Conservation (phyloP, 2,888 invertebrate genomes). For the Caenorhabditis angaria region DNA sequence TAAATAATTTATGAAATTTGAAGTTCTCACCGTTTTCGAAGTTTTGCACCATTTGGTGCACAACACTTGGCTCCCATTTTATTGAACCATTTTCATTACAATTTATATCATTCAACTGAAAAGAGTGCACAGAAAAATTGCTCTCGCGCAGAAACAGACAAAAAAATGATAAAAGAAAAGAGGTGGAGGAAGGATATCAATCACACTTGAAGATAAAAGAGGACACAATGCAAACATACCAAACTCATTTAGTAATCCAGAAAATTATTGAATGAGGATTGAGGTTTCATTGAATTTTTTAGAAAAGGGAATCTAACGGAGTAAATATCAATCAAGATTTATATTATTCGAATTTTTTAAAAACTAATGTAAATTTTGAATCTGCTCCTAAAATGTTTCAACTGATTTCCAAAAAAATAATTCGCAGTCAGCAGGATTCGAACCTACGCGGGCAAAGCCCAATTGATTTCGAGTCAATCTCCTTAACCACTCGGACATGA, state of each 20-base stretch:
- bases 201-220: conserved; percentile 4
- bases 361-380: too few species aligned
- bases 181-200: conserved; percentile 1
- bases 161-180: conserved; percentile 7
- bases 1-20: not conserved
- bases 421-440: conserved; percentile 66
- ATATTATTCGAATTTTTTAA: too few species aligned
- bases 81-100: not conserved
- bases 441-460: conserved; percentile 69
- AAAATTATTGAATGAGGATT: not conserved
- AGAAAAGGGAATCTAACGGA: too few species aligned
- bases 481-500: conserved; percentile 66
- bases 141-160: not conserved
- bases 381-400: too few species aligned
- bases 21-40: conserved; percentile 30
- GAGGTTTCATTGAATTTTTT: conserved; percentile 6
- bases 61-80: conserved; percentile 45
- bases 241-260: not conserved
- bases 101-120: conserved; percentile 3
- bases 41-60: conserved; percentile 34
- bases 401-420: too few species aligned
- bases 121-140: not conserved
- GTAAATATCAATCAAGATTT: too few species aligned
- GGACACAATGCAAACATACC: conserved; percentile 2
- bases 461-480: conserved; percentile 66